Evolutionary conservation across 2,797 vertebrate genomes (phyloP), one percentile per base, ranked within the genome.

Genomic region (Phataginus tricuspis): DNA sequence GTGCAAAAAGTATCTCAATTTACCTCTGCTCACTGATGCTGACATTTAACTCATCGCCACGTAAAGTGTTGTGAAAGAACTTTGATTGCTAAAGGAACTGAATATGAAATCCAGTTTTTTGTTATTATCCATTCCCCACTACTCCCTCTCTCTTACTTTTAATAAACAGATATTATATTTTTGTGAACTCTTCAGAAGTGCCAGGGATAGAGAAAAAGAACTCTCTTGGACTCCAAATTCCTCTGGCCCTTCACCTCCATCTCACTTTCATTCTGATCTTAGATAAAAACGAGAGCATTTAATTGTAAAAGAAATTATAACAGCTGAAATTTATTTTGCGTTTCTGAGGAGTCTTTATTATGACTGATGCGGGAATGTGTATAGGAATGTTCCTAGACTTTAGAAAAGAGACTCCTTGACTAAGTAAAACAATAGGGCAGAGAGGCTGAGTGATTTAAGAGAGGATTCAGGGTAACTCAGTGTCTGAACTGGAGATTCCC

Each of bases 201-300:
- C 21, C 91, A 42, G 94, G 27, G 23, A 71, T 55, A 97, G 88
- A 4, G 4, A 92, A 94, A 97, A 96, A 96, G 83, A 82, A 95
- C 64, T 68, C 53, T 74, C 64, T 92, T 83, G 86, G 83, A 86
- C 27, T 97, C 91, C 86, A 82, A 95, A 94, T 68, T 90, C 57
- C 85, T 86, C 72, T 2, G 4, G 13, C 4, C 93, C 82, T 66
- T 64, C 85, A 83, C 27, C 57, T 75, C 51, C 80, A 63, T 75
- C 64, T 96, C 74, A 94, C n/a, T 97, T 93, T 96, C 66, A 95
- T 92, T 96, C 45, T 92, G 16, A 93, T 64, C 72, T 97, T 89
- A 95, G 59, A 80, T 96, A 91, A 71, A 45, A n/a, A 14, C 10
- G 11, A 83, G 39, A 45, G 3, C 4, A 72, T 85, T 86, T 80